Base-by-base conservation (phyloP, 2,113 vertebrate genomes). In the Centropus bengalensis region DNA sequence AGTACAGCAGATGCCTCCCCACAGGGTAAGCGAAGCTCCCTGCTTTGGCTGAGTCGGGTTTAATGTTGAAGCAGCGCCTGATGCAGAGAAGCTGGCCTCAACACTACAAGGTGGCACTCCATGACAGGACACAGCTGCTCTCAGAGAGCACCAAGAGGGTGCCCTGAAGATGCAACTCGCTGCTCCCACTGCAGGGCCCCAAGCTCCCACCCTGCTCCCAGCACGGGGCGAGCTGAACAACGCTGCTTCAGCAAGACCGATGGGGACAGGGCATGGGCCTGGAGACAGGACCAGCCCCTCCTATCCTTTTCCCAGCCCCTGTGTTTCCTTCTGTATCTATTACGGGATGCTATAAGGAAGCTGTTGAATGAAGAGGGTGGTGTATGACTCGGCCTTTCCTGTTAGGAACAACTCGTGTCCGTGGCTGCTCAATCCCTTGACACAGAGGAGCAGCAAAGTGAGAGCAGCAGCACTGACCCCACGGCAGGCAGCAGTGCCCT, bases 301-400 rank as follows among this genome's bases (percentile, higher is more conserved):
- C 44, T 1, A 1, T 10, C 47, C 11, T 7, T 3, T 6, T 14
- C 44, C 59, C 8, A 8, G 6, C 4, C 26, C 58, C 18, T 10
- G 4, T 7, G 3, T 32, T 45, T 2, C 36, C 12, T 28, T 2
- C 27, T 22, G 21, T 10, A 8, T 6, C 51, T 8, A 4, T 5
- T 4, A 6, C 33, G 10, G 40, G 20, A 2, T 33, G 17, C 20
- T 0, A 1, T 3, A 27, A 27, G 9, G 52, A 52, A 49, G 28
- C 27, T 52, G 23, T 2, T 52, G 24, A 52, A 18, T 20, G 8
- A 26, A 54, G 20, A 2, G 3, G 6, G 36, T 11, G 30, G 9
- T 24, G 14, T 15, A 36, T 5, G 8, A 36, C 30, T 40, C 15
- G 5, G 14, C 20, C 22, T 33, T 49, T 32, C 38, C 2, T 14